Conservation (phyloP, 2,888 invertebrate genomes). For the Diogma glabrata region DNA sequence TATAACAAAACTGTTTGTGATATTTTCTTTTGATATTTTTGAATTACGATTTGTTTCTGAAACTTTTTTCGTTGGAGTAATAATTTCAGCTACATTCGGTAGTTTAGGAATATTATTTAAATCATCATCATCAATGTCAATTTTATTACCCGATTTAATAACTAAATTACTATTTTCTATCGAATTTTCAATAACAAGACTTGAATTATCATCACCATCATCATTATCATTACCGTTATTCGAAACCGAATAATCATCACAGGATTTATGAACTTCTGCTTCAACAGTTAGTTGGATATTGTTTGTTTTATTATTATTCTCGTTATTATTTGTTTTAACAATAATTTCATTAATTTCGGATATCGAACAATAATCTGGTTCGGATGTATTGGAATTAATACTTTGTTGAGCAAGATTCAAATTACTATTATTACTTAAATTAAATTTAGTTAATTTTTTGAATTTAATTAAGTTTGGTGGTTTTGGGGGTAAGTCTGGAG, state of each 20-base stretch:
- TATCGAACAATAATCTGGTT: slow-evolving; percentile 67
- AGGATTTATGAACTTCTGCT: slow-evolving; percentile 35
- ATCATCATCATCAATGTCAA: slow-evolving; percentile 24
- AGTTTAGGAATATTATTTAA: slow-evolving; percentile 55
- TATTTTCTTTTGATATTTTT: background rate
- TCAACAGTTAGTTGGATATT: slow-evolving; percentile 49
- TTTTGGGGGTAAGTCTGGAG: slow-evolving; percentile 68
- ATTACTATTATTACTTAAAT: slow-evolving; percentile 2
- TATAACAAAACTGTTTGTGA: slow-evolving; percentile 10
- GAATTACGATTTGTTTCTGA: background rate
- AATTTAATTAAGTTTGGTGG: slow-evolving; percentile 60
- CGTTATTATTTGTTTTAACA: too few species aligned
- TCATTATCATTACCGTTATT: slow-evolving; percentile 7
- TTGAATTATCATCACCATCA: slow-evolving; percentile 19
- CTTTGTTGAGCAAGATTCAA: background rate
- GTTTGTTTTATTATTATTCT: background rate
- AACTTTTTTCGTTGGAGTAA: slow-evolving; percentile 52
- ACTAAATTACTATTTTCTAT: background rate
- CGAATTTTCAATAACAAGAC: background rate
- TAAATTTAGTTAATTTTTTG: slow-evolving; percentile 34
- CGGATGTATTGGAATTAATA: slow-evolving; percentile 35
- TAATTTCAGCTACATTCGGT: slow-evolving; percentile 62
- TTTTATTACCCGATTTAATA: background rate
- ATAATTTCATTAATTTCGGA: slow-evolving; percentile 44
- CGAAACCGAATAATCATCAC: slow-evolving; percentile 19